These are phyloP conservation scores for Linepithema humile DNA, from an alignment of 1,140 invertebrate genomes.

Conservation along the genomic window DNA sequence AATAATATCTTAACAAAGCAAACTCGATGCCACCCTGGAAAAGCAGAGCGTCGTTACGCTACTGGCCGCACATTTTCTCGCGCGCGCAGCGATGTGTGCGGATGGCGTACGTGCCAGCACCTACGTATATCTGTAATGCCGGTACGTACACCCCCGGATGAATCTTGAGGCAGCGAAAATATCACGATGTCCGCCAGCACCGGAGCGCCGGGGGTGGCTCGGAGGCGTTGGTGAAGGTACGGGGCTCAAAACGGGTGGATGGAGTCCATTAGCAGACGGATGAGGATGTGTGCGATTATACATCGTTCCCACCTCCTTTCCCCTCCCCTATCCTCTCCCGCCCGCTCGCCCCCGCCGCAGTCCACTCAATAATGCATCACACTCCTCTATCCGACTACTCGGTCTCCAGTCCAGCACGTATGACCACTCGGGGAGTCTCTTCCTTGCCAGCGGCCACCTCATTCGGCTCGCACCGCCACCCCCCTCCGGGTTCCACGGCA, in stretches of 20 bases:
- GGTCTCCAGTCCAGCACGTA: slow-evolving; percentile 63
- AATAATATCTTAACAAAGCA: neutral
- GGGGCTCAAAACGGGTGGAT: slow-evolving; percentile 66
- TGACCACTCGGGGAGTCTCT: slow-evolving; percentile 69
- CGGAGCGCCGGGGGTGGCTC: slow-evolving; percentile 57
- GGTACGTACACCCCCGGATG: slow-evolving; percentile 67
- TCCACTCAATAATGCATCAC: slow-evolving; percentile 83
- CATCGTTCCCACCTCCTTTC: slow-evolving; percentile 44
- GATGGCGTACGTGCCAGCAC: slow-evolving; percentile 65
- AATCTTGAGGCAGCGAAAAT: slow-evolving; percentile 78
- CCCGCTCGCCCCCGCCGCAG: slow-evolving; percentile 53
- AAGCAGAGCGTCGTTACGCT: slow-evolving; percentile 47
- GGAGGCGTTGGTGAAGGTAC: slow-evolving; percentile 69
- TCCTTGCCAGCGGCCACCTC: slow-evolving; percentile 61
- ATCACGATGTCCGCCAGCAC: slow-evolving; percentile 72
- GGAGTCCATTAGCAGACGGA: slow-evolving; percentile 79
- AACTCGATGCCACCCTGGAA: neutral
- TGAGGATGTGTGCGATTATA: slow-evolving; percentile 81
- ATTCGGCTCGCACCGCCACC: slow-evolving; percentile 27
- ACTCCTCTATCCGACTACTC: slow-evolving; percentile 71
- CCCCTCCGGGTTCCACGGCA: slow-evolving; percentile 24
- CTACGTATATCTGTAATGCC: slow-evolving; percentile 69
- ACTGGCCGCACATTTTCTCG: slow-evolving; percentile 64
- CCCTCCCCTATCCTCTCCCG: slow-evolving; percentile 6
- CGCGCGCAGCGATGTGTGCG: slow-evolving; percentile 50